These are phyloP conservation scores for Hippoglossus stenolepis DNA, from an alignment of 2,113 vertebrate species.

Conservation along the genomic window DNA sequence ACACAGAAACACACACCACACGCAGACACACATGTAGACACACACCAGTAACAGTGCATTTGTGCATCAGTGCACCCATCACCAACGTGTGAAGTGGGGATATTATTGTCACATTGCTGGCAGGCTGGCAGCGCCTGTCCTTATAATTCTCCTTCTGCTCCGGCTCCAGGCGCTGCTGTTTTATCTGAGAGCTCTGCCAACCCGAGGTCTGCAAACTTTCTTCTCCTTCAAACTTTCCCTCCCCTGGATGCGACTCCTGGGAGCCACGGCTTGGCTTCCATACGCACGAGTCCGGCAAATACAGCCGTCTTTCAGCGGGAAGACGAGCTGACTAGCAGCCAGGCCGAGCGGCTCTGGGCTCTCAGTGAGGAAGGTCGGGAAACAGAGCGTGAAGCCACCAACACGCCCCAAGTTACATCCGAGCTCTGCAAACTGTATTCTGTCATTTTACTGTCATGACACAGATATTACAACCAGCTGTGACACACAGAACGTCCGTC, in stretches of 20 bases:
- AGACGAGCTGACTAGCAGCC: conserved; percentile 27
- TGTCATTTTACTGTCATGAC: not conserved
- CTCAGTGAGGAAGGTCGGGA: not conserved
- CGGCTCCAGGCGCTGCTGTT: conserved; percentile 32
- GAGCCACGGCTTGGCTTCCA: not conserved
- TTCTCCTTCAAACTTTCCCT: conserved; percentile 39
- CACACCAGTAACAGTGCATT: conserved; percentile 7
- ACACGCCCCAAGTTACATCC: not conserved
- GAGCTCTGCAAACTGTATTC: not conserved
- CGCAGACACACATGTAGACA: not conserved
- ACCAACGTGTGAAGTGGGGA: conserved; percentile 51
- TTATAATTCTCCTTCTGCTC: conserved; percentile 29
- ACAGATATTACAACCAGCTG: no score
- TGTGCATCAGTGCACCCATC: conserved; percentile 47
- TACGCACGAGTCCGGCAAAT: not conserved
- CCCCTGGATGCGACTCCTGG: conserved; percentile 17
- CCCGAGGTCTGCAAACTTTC: conserved; percentile 45
- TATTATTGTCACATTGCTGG: conserved; percentile 58
- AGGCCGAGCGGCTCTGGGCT: not conserved
- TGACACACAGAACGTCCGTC: no score
- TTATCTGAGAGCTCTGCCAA: conserved; percentile 26
- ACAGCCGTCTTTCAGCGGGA: not conserved
- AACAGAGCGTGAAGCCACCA: not conserved
- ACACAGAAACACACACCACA: not conserved
- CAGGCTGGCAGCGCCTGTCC: conserved; percentile 12